Conservation (phyloP, 2,797 vertebrate genomes). For the Macropodus opercularis region DNA sequence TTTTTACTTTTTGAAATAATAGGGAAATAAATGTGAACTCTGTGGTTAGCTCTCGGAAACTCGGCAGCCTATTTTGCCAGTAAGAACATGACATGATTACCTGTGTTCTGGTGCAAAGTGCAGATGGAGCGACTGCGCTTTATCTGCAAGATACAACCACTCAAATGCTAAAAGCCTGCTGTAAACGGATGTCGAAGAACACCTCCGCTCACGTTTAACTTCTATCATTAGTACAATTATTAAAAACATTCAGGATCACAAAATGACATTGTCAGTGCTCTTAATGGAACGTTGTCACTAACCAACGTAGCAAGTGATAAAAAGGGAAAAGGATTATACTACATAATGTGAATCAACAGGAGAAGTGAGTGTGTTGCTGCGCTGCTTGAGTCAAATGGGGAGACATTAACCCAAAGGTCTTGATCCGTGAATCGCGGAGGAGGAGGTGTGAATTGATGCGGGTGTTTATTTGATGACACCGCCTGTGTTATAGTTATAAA, state of each 20-base stretch:
- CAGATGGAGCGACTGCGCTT: constrained; percentile 51
- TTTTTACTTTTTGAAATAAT: constrained; percentile 5
- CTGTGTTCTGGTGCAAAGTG: constrained; percentile 20
- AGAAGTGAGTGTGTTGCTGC: too few species aligned
- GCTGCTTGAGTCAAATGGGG: too few species aligned
- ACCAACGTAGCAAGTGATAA: not conserved
- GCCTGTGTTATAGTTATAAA: too few species aligned
- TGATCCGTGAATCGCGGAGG: too few species aligned
- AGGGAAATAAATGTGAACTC: constrained; percentile 11
- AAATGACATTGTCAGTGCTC: not conserved
- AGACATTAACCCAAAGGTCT: too few species aligned
- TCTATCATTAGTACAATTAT: not conserved
- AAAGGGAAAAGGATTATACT: not conserved
- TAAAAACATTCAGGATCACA: not conserved
- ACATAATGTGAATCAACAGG: too few species aligned
- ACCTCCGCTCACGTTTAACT: constrained; percentile 1
- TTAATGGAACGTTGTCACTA: not conserved
- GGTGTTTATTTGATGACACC: too few species aligned
- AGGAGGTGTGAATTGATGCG: too few species aligned
- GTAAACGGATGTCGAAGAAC: constrained; percentile 28
- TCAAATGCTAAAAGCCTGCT: constrained; percentile 1
- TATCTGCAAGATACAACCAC: constrained; percentile 55
- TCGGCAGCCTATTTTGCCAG: constrained; percentile 13
- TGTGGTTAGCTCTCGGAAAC: constrained; percentile 42
- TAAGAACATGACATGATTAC: constrained; percentile 26